Conservation (phyloP, 2,113 vertebrate species). For the Pardalotus punctatus region DNA sequence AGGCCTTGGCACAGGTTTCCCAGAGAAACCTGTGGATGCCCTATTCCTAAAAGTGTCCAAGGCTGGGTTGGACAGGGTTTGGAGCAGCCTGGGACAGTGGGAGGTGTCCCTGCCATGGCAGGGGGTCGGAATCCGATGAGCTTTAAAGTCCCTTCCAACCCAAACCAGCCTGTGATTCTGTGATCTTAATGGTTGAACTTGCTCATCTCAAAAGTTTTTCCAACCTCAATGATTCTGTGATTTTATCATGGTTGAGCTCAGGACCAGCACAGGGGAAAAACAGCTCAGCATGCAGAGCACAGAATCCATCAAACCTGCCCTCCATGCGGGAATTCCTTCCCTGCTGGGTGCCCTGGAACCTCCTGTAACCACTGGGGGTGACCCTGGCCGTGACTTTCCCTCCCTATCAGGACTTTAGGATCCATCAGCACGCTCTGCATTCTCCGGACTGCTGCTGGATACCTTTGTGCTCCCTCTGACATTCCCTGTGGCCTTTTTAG, state of each 20-base stretch:
- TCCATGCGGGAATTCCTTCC: neutral
- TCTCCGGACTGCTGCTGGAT: neutral
- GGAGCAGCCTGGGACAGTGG: rapidly evolving
- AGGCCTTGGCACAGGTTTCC: neutral
- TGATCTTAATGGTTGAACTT: neutral
- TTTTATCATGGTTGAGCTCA: neutral
- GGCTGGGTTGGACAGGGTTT: rapidly evolving
- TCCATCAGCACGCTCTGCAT: neutral
- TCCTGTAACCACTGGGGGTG: neutral
- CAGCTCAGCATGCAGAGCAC: neutral
- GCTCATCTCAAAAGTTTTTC: neutral
- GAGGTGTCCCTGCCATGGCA: neutral
- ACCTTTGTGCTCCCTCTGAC: neutral
- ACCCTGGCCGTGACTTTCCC: neutral
- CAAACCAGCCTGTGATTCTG: neutral
- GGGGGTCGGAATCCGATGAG: rapidly evolving
- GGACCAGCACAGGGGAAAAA: neutral
- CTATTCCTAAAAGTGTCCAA: neutral
- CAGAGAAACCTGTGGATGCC: neutral
- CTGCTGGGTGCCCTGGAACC: rapidly evolving
- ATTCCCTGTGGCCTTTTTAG: neutral
- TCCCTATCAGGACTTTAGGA: neutral
- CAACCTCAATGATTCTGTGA: neutral
- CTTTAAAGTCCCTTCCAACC: neutral
- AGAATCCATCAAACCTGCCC: neutral